Evolutionary conservation across 2,888 invertebrate species (phyloP), one percentile per base, ranked within the genome.

Genomic region (Nymphalis polychloros): DNA sequence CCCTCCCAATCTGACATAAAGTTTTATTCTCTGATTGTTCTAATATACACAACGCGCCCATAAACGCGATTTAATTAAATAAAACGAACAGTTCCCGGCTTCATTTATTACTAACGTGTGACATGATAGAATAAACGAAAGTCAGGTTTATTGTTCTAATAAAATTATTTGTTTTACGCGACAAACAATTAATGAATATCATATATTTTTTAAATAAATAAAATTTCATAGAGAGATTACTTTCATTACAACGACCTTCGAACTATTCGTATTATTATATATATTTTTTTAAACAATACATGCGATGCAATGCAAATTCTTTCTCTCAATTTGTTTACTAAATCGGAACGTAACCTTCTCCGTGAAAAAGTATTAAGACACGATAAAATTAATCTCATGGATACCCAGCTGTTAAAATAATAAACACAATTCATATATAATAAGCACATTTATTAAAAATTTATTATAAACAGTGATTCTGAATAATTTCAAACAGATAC

Each of bases 1-100:
- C 78, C 67, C 74, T 65, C 81, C 79, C 76, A 69, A 70, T 64
- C 73, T 69, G 75, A 73, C 75, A 77, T 77, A 77, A 79, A 80
- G 76, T 73, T 77, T 75, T 76, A 76, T 75, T 75, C 66, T 68
- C 64, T 68, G 72, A 73, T 75, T 73, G 73, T 73, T 71, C 67
- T 74, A 72, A 74, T 74, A 72, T 71, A 74, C 70, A 60, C 61
- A 68, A 67, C 70, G 60, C 64, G 59, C 70, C 75, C 74, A 70
- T 74, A 73, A 71, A 67, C 68, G 64, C 61, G 55, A 61, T 35
- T 69, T 75, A 72, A 73, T 75, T 75, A 71, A 72, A 75, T 75
- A 71, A 70, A 53, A 68, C 48, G 68, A 67, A 67, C 66, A 31
- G 64, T 64, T 55, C 55, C 59, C 59, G 17, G 19, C 52, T 64